These are phyloP conservation scores for Intellagama lesueurii DNA, from an alignment of 2,797 vertebrate genomes.

Conservation along the genomic window DNA sequence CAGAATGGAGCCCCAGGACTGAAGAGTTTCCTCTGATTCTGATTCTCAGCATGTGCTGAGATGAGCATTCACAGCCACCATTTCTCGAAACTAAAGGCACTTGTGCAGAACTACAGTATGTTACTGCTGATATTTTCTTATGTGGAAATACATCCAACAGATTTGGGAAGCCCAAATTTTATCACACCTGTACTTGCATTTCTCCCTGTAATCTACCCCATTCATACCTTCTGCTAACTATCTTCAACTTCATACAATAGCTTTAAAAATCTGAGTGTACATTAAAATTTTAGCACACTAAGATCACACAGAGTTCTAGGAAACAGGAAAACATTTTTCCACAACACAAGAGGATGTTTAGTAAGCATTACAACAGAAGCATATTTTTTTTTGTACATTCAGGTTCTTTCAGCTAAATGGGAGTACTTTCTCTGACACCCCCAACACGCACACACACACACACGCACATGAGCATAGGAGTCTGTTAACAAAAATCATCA, in stretches of 20 bases:
- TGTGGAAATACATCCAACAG: background rate
- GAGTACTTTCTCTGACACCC: background rate
- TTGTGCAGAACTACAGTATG: background rate
- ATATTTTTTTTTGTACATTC: background rate
- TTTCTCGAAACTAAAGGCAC: background rate
- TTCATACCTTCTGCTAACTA: background rate
- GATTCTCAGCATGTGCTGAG: background rate
- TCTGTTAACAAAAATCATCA: background rate
- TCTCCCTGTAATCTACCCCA: background rate
- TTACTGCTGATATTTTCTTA: background rate
- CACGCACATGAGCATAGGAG: background rate
- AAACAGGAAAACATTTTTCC: background rate
- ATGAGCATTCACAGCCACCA: background rate
- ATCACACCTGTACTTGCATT: background rate
- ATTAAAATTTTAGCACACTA: background rate
- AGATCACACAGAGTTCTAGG: background rate
- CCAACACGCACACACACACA: no score
- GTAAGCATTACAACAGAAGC: background rate
- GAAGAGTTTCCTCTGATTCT: background rate
- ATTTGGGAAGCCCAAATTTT: background rate
- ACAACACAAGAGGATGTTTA: background rate
- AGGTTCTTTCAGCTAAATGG: background rate
- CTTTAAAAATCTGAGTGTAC: background rate
- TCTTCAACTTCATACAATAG: background rate
- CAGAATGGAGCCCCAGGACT: background rate